Conservation (phyloP, 2,888 invertebrate species). For the Isotomurus palustris region DNA sequence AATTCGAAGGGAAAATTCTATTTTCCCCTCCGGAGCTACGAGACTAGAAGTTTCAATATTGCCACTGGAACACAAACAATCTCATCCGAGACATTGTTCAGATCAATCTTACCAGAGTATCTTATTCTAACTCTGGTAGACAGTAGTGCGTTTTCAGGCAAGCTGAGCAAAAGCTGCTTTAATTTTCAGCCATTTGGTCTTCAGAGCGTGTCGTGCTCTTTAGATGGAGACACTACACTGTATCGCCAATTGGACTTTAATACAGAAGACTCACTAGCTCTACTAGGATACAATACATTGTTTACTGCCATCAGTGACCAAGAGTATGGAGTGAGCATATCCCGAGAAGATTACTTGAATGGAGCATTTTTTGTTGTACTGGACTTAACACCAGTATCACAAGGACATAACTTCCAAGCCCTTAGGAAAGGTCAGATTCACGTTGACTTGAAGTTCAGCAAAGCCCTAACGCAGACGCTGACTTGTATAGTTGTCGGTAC, state of each 20-base stretch:
- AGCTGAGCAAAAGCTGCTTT: background rate
- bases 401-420: background rate
- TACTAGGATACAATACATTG: background rate
- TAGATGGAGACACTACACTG: background rate
- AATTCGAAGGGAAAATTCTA: no score
- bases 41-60: no score
- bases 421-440: background rate
- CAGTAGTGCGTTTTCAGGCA: no score
- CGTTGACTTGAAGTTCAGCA: background rate
- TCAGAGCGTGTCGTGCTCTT: no score
- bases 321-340: background rate
- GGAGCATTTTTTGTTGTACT: background rate
- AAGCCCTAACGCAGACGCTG: background rate
- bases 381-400: background rate
- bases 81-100: no score
- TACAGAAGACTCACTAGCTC: background rate
- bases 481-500: background rate
- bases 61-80: no score
- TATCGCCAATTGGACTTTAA: background rate
- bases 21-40: no score
- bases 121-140: no score
- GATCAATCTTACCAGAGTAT: no score
- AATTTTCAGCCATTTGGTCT: no score
- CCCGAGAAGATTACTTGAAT: background rate
- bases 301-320: background rate